These are phyloP conservation scores for Stomatorhinus walkeri DNA, from an alignment of 2,797 vertebrate species.

Conservation along the genomic window DNA sequence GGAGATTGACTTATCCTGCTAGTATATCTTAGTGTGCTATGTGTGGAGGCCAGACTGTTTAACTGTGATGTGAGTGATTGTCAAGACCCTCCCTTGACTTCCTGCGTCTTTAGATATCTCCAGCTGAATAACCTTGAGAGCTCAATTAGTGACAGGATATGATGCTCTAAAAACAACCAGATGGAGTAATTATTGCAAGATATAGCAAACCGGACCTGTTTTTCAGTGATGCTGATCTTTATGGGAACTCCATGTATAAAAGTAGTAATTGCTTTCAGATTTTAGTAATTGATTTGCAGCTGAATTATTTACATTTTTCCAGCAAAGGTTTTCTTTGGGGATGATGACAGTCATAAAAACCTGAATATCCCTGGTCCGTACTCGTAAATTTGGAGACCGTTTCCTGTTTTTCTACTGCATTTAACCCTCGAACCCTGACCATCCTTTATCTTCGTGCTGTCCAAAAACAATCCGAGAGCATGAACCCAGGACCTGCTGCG, in stretches of 20 bases:
- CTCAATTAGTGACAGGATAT: constrained; percentile 9
- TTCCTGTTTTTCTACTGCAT: constrained; percentile 11
- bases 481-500: not conserved
- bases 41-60: not conserved
- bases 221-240: not conserved
- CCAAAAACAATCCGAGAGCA: not conserved
- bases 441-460: not conserved
- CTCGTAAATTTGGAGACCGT: not conserved
- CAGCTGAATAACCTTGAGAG: constrained; percentile 8
- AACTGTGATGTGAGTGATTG: not conserved
- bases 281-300: not conserved
- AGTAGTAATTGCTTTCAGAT: constrained; percentile 1
- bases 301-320: not conserved
- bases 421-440: not conserved
- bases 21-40: not conserved
- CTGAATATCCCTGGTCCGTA: not conserved
- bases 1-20: not conserved
- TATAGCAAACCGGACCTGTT: not conserved
- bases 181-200: not conserved
- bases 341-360: not conserved
- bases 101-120: not conserved
- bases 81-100: not conserved
- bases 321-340: not conserved
- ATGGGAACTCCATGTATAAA: not conserved
- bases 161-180: not conserved